Evolutionary conservation across 2,797 vertebrate genomes (phyloP), one percentile per base, ranked within the genome.

Genomic region (Dallia pectoralis): DNA sequence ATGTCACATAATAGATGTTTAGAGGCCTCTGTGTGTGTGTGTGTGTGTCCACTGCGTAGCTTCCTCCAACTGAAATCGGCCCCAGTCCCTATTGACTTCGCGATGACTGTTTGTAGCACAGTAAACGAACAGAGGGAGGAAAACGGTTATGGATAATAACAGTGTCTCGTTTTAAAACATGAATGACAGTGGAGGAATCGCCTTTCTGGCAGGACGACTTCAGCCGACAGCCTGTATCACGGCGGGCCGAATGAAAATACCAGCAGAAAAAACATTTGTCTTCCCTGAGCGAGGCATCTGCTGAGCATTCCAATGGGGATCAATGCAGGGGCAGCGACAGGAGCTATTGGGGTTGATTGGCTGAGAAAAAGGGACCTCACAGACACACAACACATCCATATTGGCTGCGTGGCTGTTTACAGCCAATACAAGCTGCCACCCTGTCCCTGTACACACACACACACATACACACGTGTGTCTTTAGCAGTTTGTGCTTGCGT

Each of bases 221-320:
- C 89, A 87, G 82, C 88, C 89, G 87, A 89, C 85, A 78, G 78
- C 79, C 71, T 73, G 71, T 62, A 36, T 61, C 81, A 83, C 79
- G 84, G 7, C 74, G 82, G 85, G 74, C 76, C 79, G 83, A 86
- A 89, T 87, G 82, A 84, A 86, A 87, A 88, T 80, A 87, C 84
- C 81, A 84, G 81, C 75, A 81, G 82, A 77, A 71, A 66, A 80
- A 74, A 62, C 61, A 66, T 76, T 86, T 71, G 78, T 87, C 77
- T 82, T 75, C 85, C 83, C 84, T 63, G 79, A 88, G 87, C 89
- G 83, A 84, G 90, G 90, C 90, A 90, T 93, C 91, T 93, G 92
- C 85, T 93, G 80, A 91, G 88, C 86, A 90, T 91, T 89, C 91
- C 90, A 92, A 92, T 91, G 87, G 88, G 88, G 89, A 90, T 93